Percentiles rank a stretch among this genome's conserved stretches.
These are phyloP conservation scores for Chalcis sispes DNA, from an alignment of 2,888 invertebrate genomes.

Conservation along the genomic window DNA sequence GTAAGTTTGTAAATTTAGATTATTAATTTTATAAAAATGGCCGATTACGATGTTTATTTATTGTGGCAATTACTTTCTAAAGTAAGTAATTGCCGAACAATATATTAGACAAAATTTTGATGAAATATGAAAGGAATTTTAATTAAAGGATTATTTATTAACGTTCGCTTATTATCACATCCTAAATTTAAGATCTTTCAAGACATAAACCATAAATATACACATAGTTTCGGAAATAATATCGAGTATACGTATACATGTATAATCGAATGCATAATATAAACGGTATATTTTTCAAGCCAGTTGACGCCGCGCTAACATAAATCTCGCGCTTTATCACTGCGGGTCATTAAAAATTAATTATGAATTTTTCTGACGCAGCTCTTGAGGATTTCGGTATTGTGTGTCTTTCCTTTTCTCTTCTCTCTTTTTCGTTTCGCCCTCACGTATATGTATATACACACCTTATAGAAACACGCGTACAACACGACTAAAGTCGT, in stretches of 20 bases:
- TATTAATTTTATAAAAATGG: too few relatives aligned
- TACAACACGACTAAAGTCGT: not conserved
- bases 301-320: not conserved
- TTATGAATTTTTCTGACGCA: slow-evolving; percentile 20
- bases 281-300: not conserved
- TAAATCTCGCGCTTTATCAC: slow-evolving; percentile 33
- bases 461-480: not conserved
- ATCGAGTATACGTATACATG: not conserved
- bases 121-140: slow-evolving; percentile 2
- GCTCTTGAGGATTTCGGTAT: slow-evolving; percentile 7
- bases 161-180: slow-evolving; percentile 34
- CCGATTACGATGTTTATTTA: too few relatives aligned
- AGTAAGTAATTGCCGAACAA: not conserved
- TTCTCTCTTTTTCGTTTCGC: not conserved
- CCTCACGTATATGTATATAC: not conserved
- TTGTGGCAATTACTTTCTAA: too few relatives aligned
- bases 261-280: not conserved
- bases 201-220: not conserved
- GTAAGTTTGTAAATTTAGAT: too few relatives aligned
- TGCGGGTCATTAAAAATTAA: slow-evolving; percentile 46
- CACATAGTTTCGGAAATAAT: not conserved
- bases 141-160: slow-evolving; percentile 33
- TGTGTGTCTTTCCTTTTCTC: slow-evolving; percentile 1
- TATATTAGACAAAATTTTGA: slow-evolving; percentile 17
- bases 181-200: slow-evolving; percentile 22